phyloP scores from a whole-genome alignment of 2,888 invertebrate genomes.

The Coecobrya sp. region DNA sequence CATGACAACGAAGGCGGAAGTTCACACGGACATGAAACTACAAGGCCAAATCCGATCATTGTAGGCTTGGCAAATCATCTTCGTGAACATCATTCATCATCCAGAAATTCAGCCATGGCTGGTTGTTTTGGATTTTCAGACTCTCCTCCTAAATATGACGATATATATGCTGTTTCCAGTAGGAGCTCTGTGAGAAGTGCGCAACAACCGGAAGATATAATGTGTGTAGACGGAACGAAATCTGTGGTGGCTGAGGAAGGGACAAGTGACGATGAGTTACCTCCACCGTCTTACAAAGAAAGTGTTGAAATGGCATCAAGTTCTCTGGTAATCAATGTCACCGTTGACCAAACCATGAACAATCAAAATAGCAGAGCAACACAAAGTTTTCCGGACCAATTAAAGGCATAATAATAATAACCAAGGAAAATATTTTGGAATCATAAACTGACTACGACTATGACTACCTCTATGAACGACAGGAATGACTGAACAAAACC shows the following conservation, averaged over 20 bases:
- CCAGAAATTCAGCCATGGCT: constrained; percentile 63
- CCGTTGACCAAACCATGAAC: not conserved
- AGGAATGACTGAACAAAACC: too few species aligned
- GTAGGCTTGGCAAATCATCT: constrained; percentile 76
- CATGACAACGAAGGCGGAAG: constrained; percentile 35
- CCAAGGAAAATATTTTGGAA: too few species aligned
- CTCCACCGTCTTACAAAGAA: constrained; percentile 65
- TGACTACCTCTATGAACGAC: too few species aligned
- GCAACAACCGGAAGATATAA: not conserved
- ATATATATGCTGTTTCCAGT: constrained; percentile 54
- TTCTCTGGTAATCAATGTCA: constrained; percentile 13
- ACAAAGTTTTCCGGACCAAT: too few species aligned
- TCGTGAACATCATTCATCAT: constrained; percentile 74
- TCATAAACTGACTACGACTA: too few species aligned
- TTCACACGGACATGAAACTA: too few species aligned
- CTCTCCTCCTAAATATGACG: constrained; percentile 78
- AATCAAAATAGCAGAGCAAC: too few species aligned
- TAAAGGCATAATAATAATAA: too few species aligned
- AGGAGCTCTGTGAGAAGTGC: not conserved
- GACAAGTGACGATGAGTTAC: constrained; percentile 36
- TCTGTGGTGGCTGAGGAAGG: constrained; percentile 54
- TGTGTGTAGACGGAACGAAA: constrained; percentile 54
- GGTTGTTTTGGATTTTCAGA: constrained; percentile 70
- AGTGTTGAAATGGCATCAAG: constrained; percentile 65
- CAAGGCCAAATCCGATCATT: constrained; percentile 75